Base-by-base conservation (phyloP, 2,797 vertebrate species). In the Falco biarmicus region DNA sequence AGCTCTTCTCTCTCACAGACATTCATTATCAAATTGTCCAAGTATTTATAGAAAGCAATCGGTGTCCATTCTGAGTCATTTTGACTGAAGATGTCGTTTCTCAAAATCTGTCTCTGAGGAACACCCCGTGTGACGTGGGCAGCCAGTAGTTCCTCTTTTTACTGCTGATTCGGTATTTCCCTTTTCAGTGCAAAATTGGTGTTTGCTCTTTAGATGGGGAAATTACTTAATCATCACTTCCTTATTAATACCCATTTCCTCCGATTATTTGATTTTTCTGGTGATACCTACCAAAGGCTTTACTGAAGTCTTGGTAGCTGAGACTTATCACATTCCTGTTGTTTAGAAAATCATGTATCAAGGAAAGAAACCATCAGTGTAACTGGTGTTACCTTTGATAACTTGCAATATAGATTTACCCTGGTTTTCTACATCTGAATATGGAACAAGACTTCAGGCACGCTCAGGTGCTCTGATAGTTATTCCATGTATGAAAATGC, bases 61-160 rank as follows among this genome's bases (percentile, higher is more conserved):
- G 3, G 28, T 66, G 57, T 59, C 68, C 48, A 22, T 43, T 77
- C 78, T 83, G 51, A 26, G 51, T 85, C 3, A 0, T 8, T 16
- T 22, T 65, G 39, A 31, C 45, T 64, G 89, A 60, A 66, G 74
- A 29, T 34, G 59, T 60, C 22, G n/a, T n/a, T 60, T 85, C 84
- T 91, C 71, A 77, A 45, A 87, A 75, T 47, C n/a, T 47, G 56
- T n/a, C 57, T 83, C 87, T 83, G 68, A 91, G 92, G 81, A 92
- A 41, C 77, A 76, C 45, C 64, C 48, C 22, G 13, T 28, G 28
- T 77, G 54, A 79, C 0, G 0, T 54, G 53, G 28, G 39, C 43
- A 45, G 32, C 45, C 71, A 66, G 15, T 18, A 61, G 45, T 74
- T 85, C 89, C 53, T 51, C 68, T 53, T 91, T 53, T 56, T 92